Percentiles rank a stretch among this genome's conserved stretches.
phyloP scores from a whole-genome alignment of 2,797 vertebrate species.

The Oryzias dopingdopingensis region DNA sequence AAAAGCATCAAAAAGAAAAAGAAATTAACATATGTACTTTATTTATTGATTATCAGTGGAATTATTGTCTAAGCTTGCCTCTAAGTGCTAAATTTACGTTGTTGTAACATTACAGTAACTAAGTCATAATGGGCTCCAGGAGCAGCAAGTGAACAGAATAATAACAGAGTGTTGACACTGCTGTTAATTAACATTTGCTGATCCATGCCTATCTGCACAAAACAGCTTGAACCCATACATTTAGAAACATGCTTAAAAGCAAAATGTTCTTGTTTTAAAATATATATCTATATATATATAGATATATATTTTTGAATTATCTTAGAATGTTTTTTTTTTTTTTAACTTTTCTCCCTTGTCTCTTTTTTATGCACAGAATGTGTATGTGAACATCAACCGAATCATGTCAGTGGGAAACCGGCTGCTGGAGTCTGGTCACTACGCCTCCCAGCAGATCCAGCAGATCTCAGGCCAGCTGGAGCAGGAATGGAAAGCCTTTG shows the following conservation, averaged over 20 bases:
- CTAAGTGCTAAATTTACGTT: constrained; percentile 29
- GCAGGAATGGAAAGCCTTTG: constrained; percentile 98
- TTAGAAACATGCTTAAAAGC: constrained; percentile 46
- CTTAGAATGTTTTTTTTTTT: neutral
- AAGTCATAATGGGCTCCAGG: constrained; percentile 57
- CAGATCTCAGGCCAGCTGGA: constrained; percentile 96
- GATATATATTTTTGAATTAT: no score
- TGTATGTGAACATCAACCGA: constrained; percentile 98
- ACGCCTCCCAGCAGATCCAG: constrained; percentile 97
- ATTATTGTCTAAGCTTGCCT: neutral
- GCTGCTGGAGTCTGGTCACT: constrained; percentile 95
- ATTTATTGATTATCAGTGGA: no score
- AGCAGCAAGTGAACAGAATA: constrained; percentile 75
- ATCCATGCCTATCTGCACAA: constrained; percentile 70
- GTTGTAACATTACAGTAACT: constrained; percentile 53
- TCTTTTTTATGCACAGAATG: constrained; percentile 79
- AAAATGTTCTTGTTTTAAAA: constrained; percentile 38
- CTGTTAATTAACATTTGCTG: constrained; percentile 73
- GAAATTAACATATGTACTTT: neutral
- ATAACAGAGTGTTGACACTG: constrained; percentile 70
- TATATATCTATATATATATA: constrained; percentile 23
- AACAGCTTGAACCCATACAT: constrained; percentile 69
- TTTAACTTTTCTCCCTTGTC: neutral
- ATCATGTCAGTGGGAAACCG: constrained; percentile 98
- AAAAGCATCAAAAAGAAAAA: neutral